A percentile compares a stretch with the other conserved stretches of the same genome.
These are phyloP conservation scores for Rana temporaria DNA, from an alignment of 2,113 vertebrate genomes.

Conservation along the genomic window DNA sequence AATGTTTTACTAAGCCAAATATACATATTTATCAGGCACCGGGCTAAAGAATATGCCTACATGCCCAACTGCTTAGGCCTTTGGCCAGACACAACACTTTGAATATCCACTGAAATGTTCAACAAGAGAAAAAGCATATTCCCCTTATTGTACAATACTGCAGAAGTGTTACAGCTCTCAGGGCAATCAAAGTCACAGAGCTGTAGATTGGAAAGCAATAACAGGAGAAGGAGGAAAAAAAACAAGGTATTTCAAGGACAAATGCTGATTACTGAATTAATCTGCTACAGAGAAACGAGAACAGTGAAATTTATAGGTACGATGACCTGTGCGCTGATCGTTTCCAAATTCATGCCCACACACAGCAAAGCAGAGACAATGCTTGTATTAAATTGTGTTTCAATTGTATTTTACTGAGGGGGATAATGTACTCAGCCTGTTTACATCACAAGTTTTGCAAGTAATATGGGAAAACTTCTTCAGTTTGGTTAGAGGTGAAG, in stretches of 20 bases:
- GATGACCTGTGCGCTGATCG: constrained; percentile 31
- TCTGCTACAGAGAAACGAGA: constrained; percentile 15
- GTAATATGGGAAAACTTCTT: no score
- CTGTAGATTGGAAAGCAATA: constrained; percentile 10
- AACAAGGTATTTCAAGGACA: constrained; percentile 43
- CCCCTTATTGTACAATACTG: no score
- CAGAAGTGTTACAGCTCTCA: no score
- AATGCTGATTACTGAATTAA: constrained; percentile 37
- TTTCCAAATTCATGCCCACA: constrained; percentile 25
- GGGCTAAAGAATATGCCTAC: no score
- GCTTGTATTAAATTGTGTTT: background rate
- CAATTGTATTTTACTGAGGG: background rate
- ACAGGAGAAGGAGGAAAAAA: constrained; percentile 7
- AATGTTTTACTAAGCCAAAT: no score
- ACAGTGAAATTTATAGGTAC: constrained; percentile 36
- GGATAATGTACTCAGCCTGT: background rate
- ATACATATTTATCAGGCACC: no score
- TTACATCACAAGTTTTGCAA: background rate
- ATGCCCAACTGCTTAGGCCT: no score
- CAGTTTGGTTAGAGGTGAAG: no score
- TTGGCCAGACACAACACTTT: no score
- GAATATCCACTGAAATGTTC: no score
- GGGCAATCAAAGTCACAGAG: background rate
- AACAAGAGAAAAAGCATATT: no score
- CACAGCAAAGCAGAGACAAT: constrained; percentile 11